Conservation (phyloP, 92 coral and sea anemone genomes). For the Phenganax stokvisi region DNA sequence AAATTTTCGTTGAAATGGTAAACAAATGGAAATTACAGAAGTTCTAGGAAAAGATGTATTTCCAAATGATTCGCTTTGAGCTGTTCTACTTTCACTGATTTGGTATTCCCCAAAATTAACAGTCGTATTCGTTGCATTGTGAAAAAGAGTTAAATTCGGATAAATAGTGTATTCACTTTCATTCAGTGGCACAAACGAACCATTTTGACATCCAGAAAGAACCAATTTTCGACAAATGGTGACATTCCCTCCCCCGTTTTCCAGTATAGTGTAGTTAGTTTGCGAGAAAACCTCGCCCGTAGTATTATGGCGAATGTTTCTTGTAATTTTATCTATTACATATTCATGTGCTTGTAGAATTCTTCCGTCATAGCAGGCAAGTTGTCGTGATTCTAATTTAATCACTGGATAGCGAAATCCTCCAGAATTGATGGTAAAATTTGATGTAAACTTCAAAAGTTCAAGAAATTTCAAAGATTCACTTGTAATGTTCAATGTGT, state of each 20-base stretch:
- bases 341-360: not conserved
- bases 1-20: constrained; percentile 4
- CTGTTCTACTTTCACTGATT: not conserved
- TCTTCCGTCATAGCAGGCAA: constrained; percentile 3
- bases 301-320: not conserved
- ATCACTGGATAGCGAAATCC: not conserved
- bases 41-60: constrained; percentile 1
- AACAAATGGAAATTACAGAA: not conserved
- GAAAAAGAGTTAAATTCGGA: not conserved
- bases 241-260: not conserved
- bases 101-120: not conserved
- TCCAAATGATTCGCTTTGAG: not conserved
- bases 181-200: constrained; percentile 4
- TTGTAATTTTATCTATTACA: not conserved
- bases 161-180: not conserved
- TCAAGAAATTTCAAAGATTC: constrained; percentile 3
- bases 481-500: not conserved
- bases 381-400: constrained; percentile 6
- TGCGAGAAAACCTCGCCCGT: not conserved
- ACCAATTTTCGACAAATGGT: constrained; percentile 14
- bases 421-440: not conserved
- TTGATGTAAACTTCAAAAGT: not conserved
- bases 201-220: not conserved
- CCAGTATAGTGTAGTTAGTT: not conserved
- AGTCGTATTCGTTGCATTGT: not conserved